phyloP scores from a whole-genome alignment of 1,140 invertebrate genomes.

The Sitophilus oryzae region DNA sequence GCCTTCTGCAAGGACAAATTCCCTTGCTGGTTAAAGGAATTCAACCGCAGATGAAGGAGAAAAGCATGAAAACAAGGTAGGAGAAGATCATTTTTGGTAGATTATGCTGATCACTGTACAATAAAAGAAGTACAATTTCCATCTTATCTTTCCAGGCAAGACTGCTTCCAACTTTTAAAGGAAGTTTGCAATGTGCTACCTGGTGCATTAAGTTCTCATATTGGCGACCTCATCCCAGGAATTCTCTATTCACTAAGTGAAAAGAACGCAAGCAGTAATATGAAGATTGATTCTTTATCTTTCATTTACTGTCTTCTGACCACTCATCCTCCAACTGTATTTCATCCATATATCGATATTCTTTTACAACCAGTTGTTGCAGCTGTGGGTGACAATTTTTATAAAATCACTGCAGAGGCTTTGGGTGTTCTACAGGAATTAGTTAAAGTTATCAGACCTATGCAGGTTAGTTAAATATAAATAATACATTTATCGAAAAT shows the following conservation, averaged over 20 bases:
- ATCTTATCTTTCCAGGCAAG: slow-evolving; percentile 56
- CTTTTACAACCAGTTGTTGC: slow-evolving; percentile 84
- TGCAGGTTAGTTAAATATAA: slow-evolving; percentile 50
- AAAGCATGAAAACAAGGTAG: slow-evolving; percentile 77
- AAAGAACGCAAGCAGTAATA: slow-evolving; percentile 92
- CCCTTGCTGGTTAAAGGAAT: slow-evolving; percentile 73
- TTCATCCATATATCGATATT: slow-evolving; percentile 72
- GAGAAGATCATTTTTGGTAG: too few relatives aligned
- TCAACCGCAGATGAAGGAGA: slow-evolving; percentile 87
- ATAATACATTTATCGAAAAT: background rate
- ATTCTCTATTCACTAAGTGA: slow-evolving; percentile 88
- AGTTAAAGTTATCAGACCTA: slow-evolving; percentile 88
- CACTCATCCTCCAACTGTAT: slow-evolving; percentile 74
- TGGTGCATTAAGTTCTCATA: slow-evolving; percentile 78
- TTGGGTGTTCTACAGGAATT: slow-evolving; percentile 88
- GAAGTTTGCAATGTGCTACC: slow-evolving; percentile 87
- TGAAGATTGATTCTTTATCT: slow-evolving; percentile 96
- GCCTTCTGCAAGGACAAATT: slow-evolving; percentile 62
- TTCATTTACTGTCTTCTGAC: slow-evolving; percentile 85
- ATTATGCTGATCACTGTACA: too few relatives aligned
- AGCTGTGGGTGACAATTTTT: slow-evolving; percentile 91
- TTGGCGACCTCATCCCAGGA: slow-evolving; percentile 79
- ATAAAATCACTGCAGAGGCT: slow-evolving; percentile 96
- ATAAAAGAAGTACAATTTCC: too few relatives aligned
- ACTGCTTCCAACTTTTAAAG: slow-evolving; percentile 84